Percentiles rank a stretch among this genome's conserved stretches.
Conservation (phyloP, 2,113 vertebrate genomes). For the Gymnocephalus cernua region DNA sequence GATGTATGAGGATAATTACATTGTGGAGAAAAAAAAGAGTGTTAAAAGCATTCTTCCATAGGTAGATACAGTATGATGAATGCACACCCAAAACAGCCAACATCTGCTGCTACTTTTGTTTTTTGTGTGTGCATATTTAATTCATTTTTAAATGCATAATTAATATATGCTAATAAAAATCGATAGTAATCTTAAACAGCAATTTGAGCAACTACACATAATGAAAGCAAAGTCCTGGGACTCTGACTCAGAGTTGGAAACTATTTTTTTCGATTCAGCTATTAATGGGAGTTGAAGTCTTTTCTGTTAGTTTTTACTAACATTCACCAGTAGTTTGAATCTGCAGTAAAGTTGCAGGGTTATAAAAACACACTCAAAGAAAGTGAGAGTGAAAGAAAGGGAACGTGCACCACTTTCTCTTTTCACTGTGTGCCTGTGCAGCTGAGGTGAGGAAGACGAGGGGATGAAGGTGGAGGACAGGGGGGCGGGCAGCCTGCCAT, state of each 20-base stretch:
- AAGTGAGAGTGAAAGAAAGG: neutral
- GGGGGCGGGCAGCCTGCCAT: slow-evolving; percentile 36
- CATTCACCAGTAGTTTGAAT: neutral
- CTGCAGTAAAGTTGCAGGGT: neutral
- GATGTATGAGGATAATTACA: slow-evolving; percentile 39
- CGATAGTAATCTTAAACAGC: slow-evolving; percentile 47
- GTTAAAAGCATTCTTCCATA: slow-evolving; percentile 36
- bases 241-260: neutral
- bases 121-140: slow-evolving; percentile 21
- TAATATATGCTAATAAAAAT: slow-evolving; percentile 61
- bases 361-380: neutral
- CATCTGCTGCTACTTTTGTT: slow-evolving; percentile 54
- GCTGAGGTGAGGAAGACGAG: slow-evolving; percentile 54
- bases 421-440: slow-evolving; percentile 5
- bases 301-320: neutral
- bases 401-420: neutral
- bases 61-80: slow-evolving; percentile 44
- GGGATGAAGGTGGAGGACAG: slow-evolving; percentile 17
- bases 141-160: slow-evolving; percentile 50
- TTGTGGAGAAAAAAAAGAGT: neutral
- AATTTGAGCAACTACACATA: slow-evolving; percentile 33
- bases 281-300: slow-evolving; percentile 5
- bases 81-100: slow-evolving; percentile 22
- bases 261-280: neutral
- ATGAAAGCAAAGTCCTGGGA: neutral